Evolutionary conservation across 2,797 vertebrate genomes (phyloP), one percentile per base, ranked within the genome.

Genomic region (Cottoperca gobio): DNA sequence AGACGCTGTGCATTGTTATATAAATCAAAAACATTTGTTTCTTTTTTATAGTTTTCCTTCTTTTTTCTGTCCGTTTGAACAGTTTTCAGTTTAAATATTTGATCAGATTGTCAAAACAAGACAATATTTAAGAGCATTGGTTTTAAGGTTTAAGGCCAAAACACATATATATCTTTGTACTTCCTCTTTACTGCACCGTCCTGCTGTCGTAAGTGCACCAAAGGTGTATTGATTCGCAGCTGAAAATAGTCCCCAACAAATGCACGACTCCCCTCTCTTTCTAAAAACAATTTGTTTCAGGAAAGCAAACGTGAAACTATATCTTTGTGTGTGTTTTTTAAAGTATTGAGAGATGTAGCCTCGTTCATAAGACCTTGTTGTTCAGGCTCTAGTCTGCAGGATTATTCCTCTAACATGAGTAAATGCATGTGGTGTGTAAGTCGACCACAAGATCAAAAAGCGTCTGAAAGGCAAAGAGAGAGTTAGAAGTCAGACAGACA

Each of bases 401-500:
- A n/a, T n/a, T n/a, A n/a, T n/a, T n/a, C n/a, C n/a, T n/a, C n/a
- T n/a, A n/a, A 37, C 16, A 70, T 24, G 55, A 64, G 64, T 50
- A 62, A 73, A 84, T 65, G 50, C 69, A 76, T 87, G 19, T 76
- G 75, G 65, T 24, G 39, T 48, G 42, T 59, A 50, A 23, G 67
- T 40, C 50, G n/a, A 19, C 64, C 59, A 23, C 58, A 76, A 76
- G 76, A 69, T 82, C 39, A 81, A 75, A 83, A 48, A 60, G 35
- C 1, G 9, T 26, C 70, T 71, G 78, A 77, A 48, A 61, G 21
- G 21, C 57, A 37, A 39, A 66, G 21, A 73, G 58, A 73, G 39
- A 69, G 49, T n/a, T 7, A 73, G 39, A 58, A 58, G 35, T 68
- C 33, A 77, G 81, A 65, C 76, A 77, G 81, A 76, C 66, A 71